A percentile compares a stretch with the other conserved stretches of the same genome.
phyloP scores from a whole-genome alignment of 2,113 vertebrate species.

The Microcebus jonahi region DNA sequence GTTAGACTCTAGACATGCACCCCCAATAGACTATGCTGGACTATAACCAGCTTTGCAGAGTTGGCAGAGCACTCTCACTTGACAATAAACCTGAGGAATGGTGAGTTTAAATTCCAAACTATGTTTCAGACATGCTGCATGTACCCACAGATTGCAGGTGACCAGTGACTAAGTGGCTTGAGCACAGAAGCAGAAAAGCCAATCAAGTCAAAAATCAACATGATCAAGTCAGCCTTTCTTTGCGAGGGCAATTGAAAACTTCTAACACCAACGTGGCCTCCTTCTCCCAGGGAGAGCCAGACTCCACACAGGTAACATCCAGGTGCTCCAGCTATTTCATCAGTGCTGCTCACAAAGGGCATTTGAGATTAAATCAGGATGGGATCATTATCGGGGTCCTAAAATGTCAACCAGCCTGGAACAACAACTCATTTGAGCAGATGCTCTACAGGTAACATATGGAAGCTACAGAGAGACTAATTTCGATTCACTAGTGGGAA shows the following conservation, averaged over 20 bases:
- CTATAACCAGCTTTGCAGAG: not conserved
- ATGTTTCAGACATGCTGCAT: not conserved
- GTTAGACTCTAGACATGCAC: not conserved
- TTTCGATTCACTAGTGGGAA: conserved; percentile 30
- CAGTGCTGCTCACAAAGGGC: not conserved
- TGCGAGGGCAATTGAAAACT: not conserved
- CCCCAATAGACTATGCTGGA: not conserved
- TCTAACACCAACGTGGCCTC: too few relatives aligned
- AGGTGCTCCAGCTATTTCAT: not conserved
- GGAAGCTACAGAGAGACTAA: conserved; percentile 23
- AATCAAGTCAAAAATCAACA: not conserved
- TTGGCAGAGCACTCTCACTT: not conserved
- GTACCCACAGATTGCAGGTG: not conserved
- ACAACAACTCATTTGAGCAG: not conserved
- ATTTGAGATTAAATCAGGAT: not conserved
- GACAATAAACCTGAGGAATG: not conserved
- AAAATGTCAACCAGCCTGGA: not conserved
- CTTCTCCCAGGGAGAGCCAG: not conserved
- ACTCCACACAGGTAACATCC: not conserved
- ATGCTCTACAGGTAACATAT: not conserved
- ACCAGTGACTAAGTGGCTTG: not conserved
- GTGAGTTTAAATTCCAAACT: not conserved
- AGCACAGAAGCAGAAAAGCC: not conserved
- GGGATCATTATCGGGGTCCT: not conserved
- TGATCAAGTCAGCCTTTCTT: not conserved